These are phyloP conservation scores for Esox lucius DNA, from an alignment of 2,797 vertebrate species.

Conservation along the genomic window DNA sequence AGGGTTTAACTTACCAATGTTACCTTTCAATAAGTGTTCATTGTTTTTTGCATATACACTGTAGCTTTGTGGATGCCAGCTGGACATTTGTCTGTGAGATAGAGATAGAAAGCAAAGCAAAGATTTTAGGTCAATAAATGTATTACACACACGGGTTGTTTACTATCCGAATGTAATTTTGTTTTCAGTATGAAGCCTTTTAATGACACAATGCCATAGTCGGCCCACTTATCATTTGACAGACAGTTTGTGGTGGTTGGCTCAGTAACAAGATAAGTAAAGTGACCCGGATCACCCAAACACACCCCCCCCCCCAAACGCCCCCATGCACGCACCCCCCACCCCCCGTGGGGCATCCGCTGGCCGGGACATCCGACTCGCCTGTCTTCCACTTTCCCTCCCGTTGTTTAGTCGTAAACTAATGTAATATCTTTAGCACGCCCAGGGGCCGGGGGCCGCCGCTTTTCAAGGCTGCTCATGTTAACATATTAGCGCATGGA, in stretches of 20 bases:
- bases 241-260: constrained; percentile 33
- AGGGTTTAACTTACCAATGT: too few species aligned
- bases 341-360: not conserved
- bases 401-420: constrained; percentile 68
- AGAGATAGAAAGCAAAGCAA: not conserved
- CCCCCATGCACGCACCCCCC: constrained; percentile 27
- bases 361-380: constrained; percentile 43
- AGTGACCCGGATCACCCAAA: constrained; percentile 39
- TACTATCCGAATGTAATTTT: not conserved
- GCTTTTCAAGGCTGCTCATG: constrained; percentile 60
- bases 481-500: constrained; percentile 43
- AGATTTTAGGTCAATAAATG: not conserved
- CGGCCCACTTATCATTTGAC: constrained; percentile 11
- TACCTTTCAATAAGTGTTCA: not conserved
- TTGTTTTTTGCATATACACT: not conserved
- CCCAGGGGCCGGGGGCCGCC: constrained; percentile 37
- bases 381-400: constrained; percentile 52
- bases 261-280: constrained; percentile 33
- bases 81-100: not conserved
- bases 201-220: not conserved
- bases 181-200: not conserved
- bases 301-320: constrained; percentile 29
- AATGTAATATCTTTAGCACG: constrained; percentile 74
- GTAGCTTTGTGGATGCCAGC: not conserved
- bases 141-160: not conserved